Conservation (phyloP, 1,140 invertebrate genomes). For the Phenacoccus solenopsis region DNA sequence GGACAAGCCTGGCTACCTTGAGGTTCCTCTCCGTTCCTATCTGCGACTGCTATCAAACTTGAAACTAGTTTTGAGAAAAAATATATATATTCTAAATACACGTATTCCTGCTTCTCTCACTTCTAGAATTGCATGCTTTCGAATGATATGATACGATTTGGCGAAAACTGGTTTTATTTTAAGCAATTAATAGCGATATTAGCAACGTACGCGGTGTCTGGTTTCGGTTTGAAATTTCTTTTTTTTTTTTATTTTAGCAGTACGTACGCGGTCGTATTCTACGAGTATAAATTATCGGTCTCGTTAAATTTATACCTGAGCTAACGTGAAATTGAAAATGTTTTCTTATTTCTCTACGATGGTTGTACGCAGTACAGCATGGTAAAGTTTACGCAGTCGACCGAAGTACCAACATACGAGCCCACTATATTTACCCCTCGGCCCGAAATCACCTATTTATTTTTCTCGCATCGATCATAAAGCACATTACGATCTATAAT, state of each 20-base stretch:
- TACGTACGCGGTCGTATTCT: background rate
- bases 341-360: background rate
- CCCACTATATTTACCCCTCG: too few relatives aligned
- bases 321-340: background rate
- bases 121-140: slow-evolving; percentile 4
- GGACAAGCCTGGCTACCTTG: slow-evolving; percentile 14
- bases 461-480: too few relatives aligned
- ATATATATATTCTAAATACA: background rate
- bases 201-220: slow-evolving; percentile 12
- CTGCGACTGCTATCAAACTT: slow-evolving; percentile 14
- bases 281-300: background rate
- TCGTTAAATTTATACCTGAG: too few relatives aligned
- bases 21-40: slow-evolving; percentile 16
- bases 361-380: too few relatives aligned
- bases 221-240: background rate
- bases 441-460: too few relatives aligned
- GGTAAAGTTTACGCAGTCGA: too few relatives aligned
- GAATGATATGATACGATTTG: slow-evolving; percentile 13
- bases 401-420: too few relatives aligned
- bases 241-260: background rate
- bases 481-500: too few relatives aligned
- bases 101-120: background rate
- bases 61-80: slow-evolving; percentile 18
- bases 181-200: slow-evolving; percentile 12
- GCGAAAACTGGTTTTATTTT: slow-evolving; percentile 18